A percentile compares a stretch with the other conserved stretches of the same genome.
Conservation (phyloP, 2,888 invertebrate species). For the Thysanoteuthis rhombus region DNA sequence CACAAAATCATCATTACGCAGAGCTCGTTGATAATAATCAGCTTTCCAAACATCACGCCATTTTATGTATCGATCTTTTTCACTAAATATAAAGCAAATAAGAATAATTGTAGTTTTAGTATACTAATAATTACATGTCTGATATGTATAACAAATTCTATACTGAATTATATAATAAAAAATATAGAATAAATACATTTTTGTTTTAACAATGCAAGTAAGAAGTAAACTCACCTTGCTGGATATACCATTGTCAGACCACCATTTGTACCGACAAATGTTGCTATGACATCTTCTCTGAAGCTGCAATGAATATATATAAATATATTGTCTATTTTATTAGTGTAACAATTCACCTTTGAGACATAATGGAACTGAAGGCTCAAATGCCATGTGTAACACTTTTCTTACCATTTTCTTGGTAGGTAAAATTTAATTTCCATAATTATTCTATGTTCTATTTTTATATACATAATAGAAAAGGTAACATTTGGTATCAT, state of each 20-base stretch:
- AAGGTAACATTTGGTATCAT: too few species aligned
- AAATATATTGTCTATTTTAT: background rate
- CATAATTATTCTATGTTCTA: too few species aligned
- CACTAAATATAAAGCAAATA: conserved; percentile 42
- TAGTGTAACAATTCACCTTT: too few species aligned
- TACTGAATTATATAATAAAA: too few species aligned
- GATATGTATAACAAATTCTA: background rate
- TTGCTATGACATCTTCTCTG: conserved; percentile 44
- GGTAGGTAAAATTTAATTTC: too few species aligned
- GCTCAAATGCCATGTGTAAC: too few species aligned
- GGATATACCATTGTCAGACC: conserved; percentile 65
- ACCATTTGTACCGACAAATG: conserved; percentile 65
- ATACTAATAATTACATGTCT: too few species aligned
- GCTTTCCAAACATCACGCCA: conserved; percentile 53
- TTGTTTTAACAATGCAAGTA: background rate
- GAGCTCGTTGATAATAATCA: conserved; percentile 56
- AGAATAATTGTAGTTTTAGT: background rate
- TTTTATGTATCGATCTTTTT: conserved; percentile 43
- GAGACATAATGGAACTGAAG: too few species aligned
- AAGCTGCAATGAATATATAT: conserved; percentile 14
- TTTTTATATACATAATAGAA: too few species aligned
- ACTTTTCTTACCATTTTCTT: too few species aligned
- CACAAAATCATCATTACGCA: conserved; percentile 48
- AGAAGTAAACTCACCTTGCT: conserved; percentile 48
- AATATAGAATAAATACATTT: background rate